Evolutionary conservation across 2,113 vertebrate species (phyloP), one percentile per base, ranked within the genome.

Genomic region (Excalfactoria chinensis): DNA sequence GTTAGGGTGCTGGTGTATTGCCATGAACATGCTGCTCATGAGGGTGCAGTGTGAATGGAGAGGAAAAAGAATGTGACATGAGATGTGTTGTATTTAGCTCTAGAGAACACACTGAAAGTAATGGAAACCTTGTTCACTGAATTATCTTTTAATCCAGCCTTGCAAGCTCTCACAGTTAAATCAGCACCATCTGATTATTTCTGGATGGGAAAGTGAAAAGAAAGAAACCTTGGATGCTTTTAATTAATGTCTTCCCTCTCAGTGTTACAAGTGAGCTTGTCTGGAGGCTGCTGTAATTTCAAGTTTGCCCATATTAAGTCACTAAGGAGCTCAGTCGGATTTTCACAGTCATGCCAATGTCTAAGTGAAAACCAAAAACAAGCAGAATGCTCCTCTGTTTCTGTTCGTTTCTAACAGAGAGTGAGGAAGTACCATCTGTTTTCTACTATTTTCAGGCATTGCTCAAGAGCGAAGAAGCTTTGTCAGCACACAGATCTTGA

Each of bases 391-490:
- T 82, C 81, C 77, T 78, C 30, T 5, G 5, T 56, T 81, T 49
- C 60, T 92, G 67, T 76, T 90, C 66, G 40, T 70, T 89, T 83
- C 86, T 92, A 70, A 73, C 28, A 64, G 71, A 44, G 71, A 60
- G 32, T 2, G 37, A 67, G 68, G 84, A 79, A 87, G 15, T 9
- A 26, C 81, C 84, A 92, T 94, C 86, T 95, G 93, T 41, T 90
- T 90, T 91, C 43, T 23, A 9, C 55, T 85, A 23, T 85, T 89
- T 89, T 67, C 84, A 83, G 84, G 59, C 59, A 76, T 9, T 46
- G 67, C 74, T 51, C 20, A 58, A 6, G 7, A 41, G 17, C 8
- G 56, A 34, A 72, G 89, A 85, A 77, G 55, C 86, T 90, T 68
- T 92, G 59, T 84, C 86, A 87, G 81, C 59, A 44, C 49, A 66